Evolutionary conservation across 53 echinoderm and acorn worm species (phyloP).

Genomic region (Crossaster papposus): DNA sequence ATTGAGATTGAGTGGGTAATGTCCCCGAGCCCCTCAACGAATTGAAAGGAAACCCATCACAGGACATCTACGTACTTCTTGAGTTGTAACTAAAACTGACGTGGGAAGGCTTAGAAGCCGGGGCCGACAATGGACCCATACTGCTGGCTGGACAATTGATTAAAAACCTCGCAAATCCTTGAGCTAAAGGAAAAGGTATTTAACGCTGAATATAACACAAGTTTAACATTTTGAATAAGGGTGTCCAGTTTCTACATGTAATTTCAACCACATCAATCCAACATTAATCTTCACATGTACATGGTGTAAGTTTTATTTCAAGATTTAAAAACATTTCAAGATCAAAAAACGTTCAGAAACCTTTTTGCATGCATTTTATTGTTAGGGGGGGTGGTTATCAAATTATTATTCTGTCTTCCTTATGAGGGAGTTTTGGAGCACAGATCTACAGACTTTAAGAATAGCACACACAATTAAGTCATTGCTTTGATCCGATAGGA

Average conservation of each 20-base stretch:
- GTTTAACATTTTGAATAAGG: too few species aligned
- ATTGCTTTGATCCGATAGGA: neutral
- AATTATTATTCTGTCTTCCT: too few species aligned
- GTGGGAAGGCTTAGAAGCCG: constrained; percentile 23
- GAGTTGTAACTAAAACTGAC: constrained; percentile 59
- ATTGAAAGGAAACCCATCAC: constrained; percentile 29
- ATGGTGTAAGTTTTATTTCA: too few species aligned
- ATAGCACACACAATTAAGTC: neutral
- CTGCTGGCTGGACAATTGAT: neutral
- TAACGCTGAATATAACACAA: neutral
- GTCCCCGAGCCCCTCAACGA: neutral
- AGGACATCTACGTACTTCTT: constrained; percentile 25
- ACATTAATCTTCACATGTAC: too few species aligned
- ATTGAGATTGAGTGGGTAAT: neutral
- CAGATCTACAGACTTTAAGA: neutral
- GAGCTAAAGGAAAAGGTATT: neutral
- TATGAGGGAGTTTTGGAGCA: neutral
- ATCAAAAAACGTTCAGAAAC: too few species aligned
- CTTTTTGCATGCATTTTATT: too few species aligned
- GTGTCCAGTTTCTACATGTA: too few species aligned
- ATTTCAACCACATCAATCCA: too few species aligned
- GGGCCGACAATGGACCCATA: constrained; percentile 24
- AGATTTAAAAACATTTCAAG: too few species aligned
- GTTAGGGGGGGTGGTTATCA: too few species aligned
- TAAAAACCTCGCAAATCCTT: constrained; percentile 2